phyloP scores from a whole-genome alignment of 2,797 vertebrate genomes.

The Dallia pectoralis region DNA sequence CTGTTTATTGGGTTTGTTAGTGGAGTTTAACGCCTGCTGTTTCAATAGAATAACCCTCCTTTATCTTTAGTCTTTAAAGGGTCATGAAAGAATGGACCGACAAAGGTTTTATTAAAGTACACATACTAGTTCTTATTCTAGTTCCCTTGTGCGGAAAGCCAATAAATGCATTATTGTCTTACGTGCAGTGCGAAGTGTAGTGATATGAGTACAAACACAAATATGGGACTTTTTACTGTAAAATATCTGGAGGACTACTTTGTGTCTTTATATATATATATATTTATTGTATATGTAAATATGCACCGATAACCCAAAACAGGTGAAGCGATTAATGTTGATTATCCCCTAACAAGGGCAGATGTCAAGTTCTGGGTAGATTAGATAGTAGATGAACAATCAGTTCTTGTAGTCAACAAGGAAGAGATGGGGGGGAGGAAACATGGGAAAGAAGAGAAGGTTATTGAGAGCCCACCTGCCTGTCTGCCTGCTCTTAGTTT shows the following conservation, averaged over 20 bases:
- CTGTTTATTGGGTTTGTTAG: constrained; percentile 73
- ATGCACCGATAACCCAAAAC: too few species aligned
- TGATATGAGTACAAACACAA: constrained; percentile 23
- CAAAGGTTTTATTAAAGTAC: background rate
- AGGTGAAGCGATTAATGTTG: too few species aligned
- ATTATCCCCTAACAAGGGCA: too few species aligned
- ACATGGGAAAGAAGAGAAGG: constrained; percentile 56
- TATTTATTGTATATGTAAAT: too few species aligned
- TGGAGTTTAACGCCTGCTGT: constrained; percentile 69
- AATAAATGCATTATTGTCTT: background rate
- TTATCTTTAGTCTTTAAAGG: constrained; percentile 70
- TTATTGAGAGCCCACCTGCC: constrained; percentile 53
- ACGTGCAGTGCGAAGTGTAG: background rate
- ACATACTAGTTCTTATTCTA: background rate
- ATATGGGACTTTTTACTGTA: constrained; percentile 38
- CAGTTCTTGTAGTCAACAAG: too few species aligned
- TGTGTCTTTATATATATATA: too few species aligned
- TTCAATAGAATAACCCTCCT: constrained; percentile 60
- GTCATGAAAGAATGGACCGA: constrained; percentile 49
- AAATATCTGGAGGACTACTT: constrained; percentile 8
- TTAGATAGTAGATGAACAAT: too few species aligned
- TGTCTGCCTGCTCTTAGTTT: constrained; percentile 62
- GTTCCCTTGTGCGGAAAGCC: background rate
- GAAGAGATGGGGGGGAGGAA: background rate
- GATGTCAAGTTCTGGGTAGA: too few species aligned